phyloP scores from a whole-genome alignment of 1,140 invertebrate species.

The Armadillidium nasatum region DNA sequence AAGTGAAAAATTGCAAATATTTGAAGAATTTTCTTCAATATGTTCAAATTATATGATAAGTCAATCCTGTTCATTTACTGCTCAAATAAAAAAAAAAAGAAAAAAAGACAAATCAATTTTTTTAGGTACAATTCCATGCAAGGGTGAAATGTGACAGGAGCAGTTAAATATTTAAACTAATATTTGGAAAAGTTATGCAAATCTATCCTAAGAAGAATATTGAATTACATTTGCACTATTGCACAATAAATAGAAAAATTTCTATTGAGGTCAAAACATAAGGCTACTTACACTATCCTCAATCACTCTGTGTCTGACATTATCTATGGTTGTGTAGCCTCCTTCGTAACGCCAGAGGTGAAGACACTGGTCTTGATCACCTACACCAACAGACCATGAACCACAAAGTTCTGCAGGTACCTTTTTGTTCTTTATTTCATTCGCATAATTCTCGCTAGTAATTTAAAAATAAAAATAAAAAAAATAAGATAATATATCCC shows the following conservation, averaged over 20 bases:
- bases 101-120: too few species aligned
- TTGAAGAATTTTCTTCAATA: too few species aligned
- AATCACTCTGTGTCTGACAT: constrained; percentile 65
- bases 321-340: constrained; percentile 82
- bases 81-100: too few species aligned
- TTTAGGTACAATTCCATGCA: too few species aligned
- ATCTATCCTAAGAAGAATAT: not conserved
- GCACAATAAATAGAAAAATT: not conserved
- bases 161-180: too few species aligned
- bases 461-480: too few species aligned
- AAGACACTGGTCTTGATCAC: constrained; percentile 94
- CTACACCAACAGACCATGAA: constrained; percentile 72
- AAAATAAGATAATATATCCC: too few species aligned
- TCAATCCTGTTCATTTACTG: too few species aligned
- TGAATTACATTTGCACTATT: not conserved
- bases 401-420: constrained; percentile 52
- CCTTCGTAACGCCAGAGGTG: constrained; percentile 92
- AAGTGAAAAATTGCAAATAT: too few species aligned
- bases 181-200: not conserved
- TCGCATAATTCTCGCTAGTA: constrained; percentile 70
- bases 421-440: constrained; percentile 65
- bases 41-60: too few species aligned
- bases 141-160: too few species aligned
- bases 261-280: not conserved
- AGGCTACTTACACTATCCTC: constrained; percentile 60